These are phyloP conservation scores for Cyprinodon variegatus DNA, from an alignment of 2,113 vertebrate species.

Conservation along the genomic window DNA sequence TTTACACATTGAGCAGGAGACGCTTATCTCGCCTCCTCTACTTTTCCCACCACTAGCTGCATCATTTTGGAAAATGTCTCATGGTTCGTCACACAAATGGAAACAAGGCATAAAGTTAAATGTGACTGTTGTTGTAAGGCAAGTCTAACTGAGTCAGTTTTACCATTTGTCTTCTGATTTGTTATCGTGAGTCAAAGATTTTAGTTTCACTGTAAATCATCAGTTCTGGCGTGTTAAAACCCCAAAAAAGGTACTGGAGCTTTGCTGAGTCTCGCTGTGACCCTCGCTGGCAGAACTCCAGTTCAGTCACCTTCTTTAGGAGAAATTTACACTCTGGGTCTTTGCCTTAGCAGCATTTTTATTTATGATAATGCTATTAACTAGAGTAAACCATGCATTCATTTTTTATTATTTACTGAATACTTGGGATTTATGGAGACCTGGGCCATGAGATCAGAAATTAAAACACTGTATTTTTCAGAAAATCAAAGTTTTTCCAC, in stretches of 20 bases:
- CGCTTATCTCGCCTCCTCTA: slow-evolving; percentile 46
- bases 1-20: slow-evolving; percentile 44
- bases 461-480: too few species aligned
- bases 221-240: slow-evolving; percentile 16
- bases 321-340: slow-evolving; percentile 2
- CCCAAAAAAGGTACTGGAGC: slow-evolving; percentile 50
- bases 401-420: too few species aligned
- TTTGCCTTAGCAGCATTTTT: not conserved
- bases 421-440: too few species aligned
- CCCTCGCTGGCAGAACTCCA: slow-evolving; percentile 2
- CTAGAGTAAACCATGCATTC: too few species aligned
- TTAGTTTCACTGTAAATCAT: slow-evolving; percentile 12
- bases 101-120: slow-evolving; percentile 11
- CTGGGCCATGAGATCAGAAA: too few species aligned
- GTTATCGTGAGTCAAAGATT: slow-evolving; percentile 4
- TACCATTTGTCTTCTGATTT: not conserved
- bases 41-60: slow-evolving; percentile 6
- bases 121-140: not conserved
- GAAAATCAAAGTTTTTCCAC: too few species aligned
- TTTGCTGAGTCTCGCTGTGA: slow-evolving; percentile 31
- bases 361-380: not conserved
- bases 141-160: slow-evolving; percentile 1
- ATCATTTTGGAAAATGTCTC: not conserved
- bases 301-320: slow-evolving; percentile 31
- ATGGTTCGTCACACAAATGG: slow-evolving; percentile 3